Base-by-base conservation (phyloP, 2,797 vertebrate species). In the Poeciliopsis turneri region DNA sequence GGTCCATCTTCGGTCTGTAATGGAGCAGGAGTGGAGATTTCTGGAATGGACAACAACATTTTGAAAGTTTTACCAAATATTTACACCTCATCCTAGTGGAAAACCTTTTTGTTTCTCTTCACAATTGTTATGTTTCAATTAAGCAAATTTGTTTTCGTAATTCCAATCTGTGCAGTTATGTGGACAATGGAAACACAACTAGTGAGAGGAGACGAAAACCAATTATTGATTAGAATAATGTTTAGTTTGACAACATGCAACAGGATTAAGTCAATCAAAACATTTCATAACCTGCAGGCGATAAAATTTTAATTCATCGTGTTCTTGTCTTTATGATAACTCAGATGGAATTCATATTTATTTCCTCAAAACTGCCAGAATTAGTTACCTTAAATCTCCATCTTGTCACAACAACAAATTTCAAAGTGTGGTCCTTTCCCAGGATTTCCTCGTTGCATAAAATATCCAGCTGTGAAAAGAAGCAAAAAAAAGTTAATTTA, bases 1-100 rank as follows among this genome's bases (percentile, higher is more conserved):
- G 96, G 96, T 99, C 98, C 98, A 99, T 99, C 96, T 99, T 99
- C 92, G 98, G 98, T 97, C 98, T 98, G 97, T 99, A 99, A 96
- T 99, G 98, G 90, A 99, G 97, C 95, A 99, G 97, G 90, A 99
- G 97, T 39, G 98, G 98, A 2, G 98, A 98, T 96, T 99, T 99
- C 98, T 99, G 96, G 4, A 95, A 88, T 81, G 71, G 84, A 88
- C 16, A 77, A 77, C 39, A 43, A 9, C 15, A 51, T 30, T 36
- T 66, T 23, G 33, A 66, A 36, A 20, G 33, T 36, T 66, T 64
- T 23, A 20, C 61, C 28, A 53, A 33, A 3, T 33, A 33, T 33
- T 33, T 33, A 33, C 33, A 33, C 33, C 33, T 3, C 33, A 3
- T 33, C 33, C 33, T 33, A 33, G 33, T 33, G 33, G 33, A 33